Percentiles rank a stretch among this genome's conserved stretches.
phyloP scores from a whole-genome alignment of 2,113 vertebrate species.

The Hemiscyllium ocellatum region DNA sequence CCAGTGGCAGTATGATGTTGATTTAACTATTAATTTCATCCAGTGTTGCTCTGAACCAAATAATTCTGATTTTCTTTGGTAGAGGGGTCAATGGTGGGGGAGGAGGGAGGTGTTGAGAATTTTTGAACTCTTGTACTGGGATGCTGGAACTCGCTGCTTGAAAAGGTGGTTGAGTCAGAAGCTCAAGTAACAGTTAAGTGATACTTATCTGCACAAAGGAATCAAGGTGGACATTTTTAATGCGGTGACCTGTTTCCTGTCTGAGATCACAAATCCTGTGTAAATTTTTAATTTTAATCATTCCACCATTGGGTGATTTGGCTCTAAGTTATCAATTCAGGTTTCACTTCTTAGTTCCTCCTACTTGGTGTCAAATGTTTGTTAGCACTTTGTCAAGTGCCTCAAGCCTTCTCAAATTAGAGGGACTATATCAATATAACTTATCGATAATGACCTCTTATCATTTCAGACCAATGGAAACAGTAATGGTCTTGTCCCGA shows the following conservation, averaged over 20 bases:
- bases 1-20: no score
- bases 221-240: no score
- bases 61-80: no score
- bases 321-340: not conserved
- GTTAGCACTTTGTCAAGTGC: not conserved
- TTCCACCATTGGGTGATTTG: not conserved
- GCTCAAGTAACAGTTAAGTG: no score
- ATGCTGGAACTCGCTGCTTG: no score
- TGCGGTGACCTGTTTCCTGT: not conserved
- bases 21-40: no score
- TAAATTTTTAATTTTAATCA: not conserved
- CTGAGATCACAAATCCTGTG: not conserved
- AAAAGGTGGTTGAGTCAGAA: no score
- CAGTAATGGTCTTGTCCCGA: constrained; percentile 89
- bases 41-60: no score
- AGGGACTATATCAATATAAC: not conserved
- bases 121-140: no score
- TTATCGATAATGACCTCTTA: constrained; percentile 38
- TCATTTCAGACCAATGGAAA: constrained; percentile 80
- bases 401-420: not conserved
- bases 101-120: no score
- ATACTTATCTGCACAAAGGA: no score
- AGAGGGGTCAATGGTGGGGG: no score
- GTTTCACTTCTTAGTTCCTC: not conserved
- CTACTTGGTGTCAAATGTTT: not conserved